Evolutionary conservation across 2,797 vertebrate species (phyloP).

Genomic region (Nyctibius grandis): DNA sequence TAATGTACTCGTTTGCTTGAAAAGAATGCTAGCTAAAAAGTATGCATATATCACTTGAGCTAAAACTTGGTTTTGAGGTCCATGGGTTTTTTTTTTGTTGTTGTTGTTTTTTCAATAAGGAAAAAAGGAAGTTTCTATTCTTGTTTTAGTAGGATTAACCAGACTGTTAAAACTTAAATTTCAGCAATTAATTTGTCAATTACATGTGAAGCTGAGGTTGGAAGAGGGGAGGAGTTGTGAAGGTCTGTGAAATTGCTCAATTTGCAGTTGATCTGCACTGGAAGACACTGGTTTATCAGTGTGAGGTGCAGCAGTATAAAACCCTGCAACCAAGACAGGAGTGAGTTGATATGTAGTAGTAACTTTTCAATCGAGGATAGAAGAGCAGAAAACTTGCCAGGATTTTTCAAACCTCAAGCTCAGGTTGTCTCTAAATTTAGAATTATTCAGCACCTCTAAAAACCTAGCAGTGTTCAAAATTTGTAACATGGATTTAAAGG

Average conservation of each 20-base stretch:
- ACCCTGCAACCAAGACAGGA: neutral
- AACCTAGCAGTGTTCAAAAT: neutral
- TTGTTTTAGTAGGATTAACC: neutral
- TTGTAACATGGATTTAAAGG: neutral
- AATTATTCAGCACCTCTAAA: neutral
- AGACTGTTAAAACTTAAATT: neutral
- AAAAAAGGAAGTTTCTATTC: neutral
- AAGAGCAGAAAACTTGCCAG: neutral
- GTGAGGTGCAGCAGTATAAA: neutral
- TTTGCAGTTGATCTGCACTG: neutral
- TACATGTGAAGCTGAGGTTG: accelerated
- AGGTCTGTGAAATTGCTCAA: neutral
- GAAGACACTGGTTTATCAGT: neutral
- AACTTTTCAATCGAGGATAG: neutral
- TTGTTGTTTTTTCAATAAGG: neutral
- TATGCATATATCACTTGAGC: neutral
- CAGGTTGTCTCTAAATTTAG: neutral
- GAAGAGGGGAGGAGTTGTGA: neutral
- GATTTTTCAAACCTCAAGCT: neutral
- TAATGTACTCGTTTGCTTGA: neutral
- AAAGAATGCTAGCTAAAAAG: neutral
- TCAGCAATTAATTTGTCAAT: neutral
- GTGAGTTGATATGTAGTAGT: neutral
- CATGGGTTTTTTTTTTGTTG: neutral
- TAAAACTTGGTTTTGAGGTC: neutral